These are phyloP conservation scores for Lemur catta DNA, from an alignment of 2,797 vertebrate genomes.

Conservation along the genomic window DNA sequence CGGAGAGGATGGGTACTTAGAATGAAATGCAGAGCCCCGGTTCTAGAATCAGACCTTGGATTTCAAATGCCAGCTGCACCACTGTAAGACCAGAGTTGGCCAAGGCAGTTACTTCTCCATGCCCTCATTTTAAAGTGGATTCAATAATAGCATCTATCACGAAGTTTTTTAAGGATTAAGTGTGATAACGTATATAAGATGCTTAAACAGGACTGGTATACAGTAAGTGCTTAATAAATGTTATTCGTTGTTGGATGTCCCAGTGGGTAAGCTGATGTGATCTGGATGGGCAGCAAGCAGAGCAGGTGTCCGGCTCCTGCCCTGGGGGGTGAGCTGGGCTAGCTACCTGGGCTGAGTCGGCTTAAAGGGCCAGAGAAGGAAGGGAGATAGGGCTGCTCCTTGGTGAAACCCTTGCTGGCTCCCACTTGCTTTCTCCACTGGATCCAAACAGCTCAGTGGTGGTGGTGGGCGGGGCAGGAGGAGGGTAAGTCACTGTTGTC, in stretches of 20 bases:
- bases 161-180: background rate
- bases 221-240: background rate
- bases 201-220: background rate
- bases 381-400: background rate
- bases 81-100: background rate
- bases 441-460: background rate
- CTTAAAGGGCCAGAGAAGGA: background rate
- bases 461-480: background rate
- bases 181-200: background rate
- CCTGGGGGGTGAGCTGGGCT: background rate
- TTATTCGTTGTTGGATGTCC: background rate
- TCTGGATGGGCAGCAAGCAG: background rate
- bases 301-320: background rate
- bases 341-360: background rate
- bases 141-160: background rate
- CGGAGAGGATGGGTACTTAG: background rate
- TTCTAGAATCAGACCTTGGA: background rate
- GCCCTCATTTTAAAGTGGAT: background rate
- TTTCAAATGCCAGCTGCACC: background rate
- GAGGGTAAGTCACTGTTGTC: background rate
- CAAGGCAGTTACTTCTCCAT: background rate
- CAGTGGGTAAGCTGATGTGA: background rate
- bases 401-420: background rate
- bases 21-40: background rate
- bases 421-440: background rate